A percentile compares a stretch with the other conserved stretches of the same genome.
Evolutionary conservation across 2,113 vertebrate species (phyloP).

Genomic region (Sphaerodactylus townsendi): DNA sequence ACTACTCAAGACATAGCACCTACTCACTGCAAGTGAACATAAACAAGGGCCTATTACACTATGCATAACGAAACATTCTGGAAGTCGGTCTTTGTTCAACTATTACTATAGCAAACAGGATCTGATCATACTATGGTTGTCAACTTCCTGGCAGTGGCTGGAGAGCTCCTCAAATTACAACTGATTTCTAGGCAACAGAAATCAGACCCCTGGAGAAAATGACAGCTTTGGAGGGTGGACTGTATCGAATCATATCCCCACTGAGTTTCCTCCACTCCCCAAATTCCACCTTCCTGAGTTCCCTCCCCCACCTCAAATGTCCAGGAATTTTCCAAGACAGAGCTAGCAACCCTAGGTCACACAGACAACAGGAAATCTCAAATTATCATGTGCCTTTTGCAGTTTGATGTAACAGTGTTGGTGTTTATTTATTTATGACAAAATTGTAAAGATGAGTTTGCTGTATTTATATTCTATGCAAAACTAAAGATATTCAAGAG

Average conservation of each 20-base stretch:
- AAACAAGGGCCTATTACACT: slow-evolving; percentile 5
- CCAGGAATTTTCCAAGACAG: no score
- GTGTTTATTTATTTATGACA: background rate
- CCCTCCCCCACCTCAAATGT: no score
- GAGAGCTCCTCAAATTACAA: background rate
- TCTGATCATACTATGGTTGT: no score
- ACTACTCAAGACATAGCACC: slow-evolving; percentile 6
- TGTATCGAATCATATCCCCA: no score
- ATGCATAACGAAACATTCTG: background rate
- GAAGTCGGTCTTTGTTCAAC: background rate
- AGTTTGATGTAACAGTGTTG: background rate
- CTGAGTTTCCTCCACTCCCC: no score
- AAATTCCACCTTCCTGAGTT: no score
- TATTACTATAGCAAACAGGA: background rate
- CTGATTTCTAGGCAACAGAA: no score
- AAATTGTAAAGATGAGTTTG: background rate
- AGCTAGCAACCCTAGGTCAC: no score
- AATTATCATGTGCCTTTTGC: background rate
- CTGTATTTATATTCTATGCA: background rate
- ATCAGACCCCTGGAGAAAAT: no score
- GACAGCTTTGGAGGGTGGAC: no score
- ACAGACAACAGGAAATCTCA: background rate
- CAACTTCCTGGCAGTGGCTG: background rate
- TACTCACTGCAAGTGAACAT: background rate
- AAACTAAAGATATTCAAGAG: background rate